Evolutionary conservation across 2,113 vertebrate species (phyloP).

Genomic region (Hippocampus abdominalis): DNA sequence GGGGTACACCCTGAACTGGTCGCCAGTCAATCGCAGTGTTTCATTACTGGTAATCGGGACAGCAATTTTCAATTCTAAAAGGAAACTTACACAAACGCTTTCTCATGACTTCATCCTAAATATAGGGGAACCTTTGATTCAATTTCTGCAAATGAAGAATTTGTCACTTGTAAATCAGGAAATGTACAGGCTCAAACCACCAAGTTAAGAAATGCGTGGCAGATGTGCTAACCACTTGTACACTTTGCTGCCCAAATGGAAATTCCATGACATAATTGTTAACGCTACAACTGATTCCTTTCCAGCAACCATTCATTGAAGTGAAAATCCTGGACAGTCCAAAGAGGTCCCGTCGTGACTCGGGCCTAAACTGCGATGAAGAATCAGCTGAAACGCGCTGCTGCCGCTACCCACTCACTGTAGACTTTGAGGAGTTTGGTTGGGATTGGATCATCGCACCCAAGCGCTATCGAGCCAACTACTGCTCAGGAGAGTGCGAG

Average conservation of each 20-base stretch:
- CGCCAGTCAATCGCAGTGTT: too few species aligned
- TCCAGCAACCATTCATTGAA: constrained; percentile 93
- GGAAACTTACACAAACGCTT: too few species aligned
- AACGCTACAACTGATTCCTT: constrained; percentile 15
- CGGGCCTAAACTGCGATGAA: constrained; percentile 91
- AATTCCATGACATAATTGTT: too few species aligned
- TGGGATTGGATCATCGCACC: constrained; percentile 99
- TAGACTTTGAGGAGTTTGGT: constrained; percentile 97
- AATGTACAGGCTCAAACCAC: not conserved
- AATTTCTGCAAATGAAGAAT: too few species aligned
- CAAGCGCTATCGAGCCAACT: constrained; percentile 96
- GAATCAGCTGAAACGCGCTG: constrained; percentile 89
- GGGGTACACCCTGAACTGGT: too few species aligned
- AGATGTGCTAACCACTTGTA: not conserved
- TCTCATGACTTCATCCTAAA: too few species aligned
- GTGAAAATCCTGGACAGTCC: constrained; percentile 91
- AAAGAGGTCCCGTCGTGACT: constrained; percentile 86
- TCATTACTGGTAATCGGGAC: too few species aligned
- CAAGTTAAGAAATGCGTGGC: not conserved
- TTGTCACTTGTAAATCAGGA: too few species aligned
- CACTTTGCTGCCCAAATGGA: too few species aligned
- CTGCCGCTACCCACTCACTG: constrained; percentile 91
- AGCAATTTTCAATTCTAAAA: too few species aligned
- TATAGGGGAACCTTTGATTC: too few species aligned
- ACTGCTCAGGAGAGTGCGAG: constrained; percentile 96